phyloP scores from a whole-genome alignment of 1,140 invertebrate species.

The Hirudo medicinalis region DNA sequence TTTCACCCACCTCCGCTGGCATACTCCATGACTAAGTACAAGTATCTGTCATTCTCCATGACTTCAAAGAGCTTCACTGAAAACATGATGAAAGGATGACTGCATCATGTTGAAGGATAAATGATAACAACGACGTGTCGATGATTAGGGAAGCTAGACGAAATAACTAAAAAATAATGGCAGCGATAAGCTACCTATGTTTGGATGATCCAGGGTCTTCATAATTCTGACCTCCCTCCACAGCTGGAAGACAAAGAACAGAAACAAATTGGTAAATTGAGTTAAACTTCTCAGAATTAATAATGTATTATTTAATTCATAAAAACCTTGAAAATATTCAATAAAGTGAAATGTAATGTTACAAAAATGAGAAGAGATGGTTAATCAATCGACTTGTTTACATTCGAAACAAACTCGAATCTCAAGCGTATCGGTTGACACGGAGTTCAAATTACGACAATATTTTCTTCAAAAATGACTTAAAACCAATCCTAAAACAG shows the following conservation, averaged over 20 bases:
- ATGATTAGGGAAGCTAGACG: not conserved
- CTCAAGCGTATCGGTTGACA: too few species aligned
- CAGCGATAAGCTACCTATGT: slow-evolving; percentile 56
- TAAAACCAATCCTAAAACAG: too few species aligned
- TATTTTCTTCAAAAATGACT: too few species aligned
- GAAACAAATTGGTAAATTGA: not conserved
- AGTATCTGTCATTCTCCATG: slow-evolving; percentile 97
- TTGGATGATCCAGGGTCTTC: slow-evolving; percentile 99
- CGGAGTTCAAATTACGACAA: too few species aligned
- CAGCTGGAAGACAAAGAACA: slow-evolving; percentile 51
- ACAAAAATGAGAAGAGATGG: not conserved
- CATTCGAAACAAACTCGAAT: not conserved
- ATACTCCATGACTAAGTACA: slow-evolving; percentile 99
- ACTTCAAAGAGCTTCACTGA: slow-evolving; percentile 95
- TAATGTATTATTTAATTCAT: not conserved
- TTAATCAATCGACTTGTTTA: not conserved
- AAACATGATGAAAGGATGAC: not conserved
- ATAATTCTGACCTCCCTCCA: slow-evolving; percentile 95
- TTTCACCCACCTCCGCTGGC: slow-evolving; percentile 62
- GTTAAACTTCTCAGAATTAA: not conserved
- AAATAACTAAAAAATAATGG: not conserved
- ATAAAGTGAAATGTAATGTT: not conserved
- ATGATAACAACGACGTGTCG: not conserved
- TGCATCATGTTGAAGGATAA: not conserved
- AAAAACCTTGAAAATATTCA: not conserved